Evolutionary conservation across 2,888 invertebrate genomes (phyloP), one percentile per base, ranked within the genome.

Genomic region (Gymnocheta viridis): DNA sequence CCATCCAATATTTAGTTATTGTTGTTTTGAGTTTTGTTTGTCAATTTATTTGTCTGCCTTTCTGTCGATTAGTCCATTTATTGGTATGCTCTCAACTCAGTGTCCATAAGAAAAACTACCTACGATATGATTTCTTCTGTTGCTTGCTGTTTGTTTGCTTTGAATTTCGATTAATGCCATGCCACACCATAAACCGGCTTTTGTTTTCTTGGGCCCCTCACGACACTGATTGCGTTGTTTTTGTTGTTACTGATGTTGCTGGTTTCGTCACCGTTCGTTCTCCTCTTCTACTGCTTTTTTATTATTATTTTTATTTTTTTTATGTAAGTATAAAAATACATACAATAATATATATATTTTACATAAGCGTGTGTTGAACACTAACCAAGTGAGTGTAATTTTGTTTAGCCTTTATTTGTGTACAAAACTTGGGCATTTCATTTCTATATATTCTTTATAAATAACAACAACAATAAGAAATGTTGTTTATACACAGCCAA

Each of bases 131-230:
- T 62, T 56, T 69, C 51, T 79, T 74, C 22, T 44, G 44, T 44
- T 5, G 44, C 32, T 44, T 5, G 44, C 32, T 77, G 64, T 83
- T 44, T 9, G 29, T 32, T 82, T 81, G 82, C 73, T 82, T 82
- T 77, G 58, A 82, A 85, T 85, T 83, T 84, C 83, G 86, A 81
- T 85, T 85, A 84, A 87, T 88, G 87, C 87, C 87, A 88, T 88
- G 87, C 87, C 87, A 88, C 87, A 87, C 87, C 87, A 82, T 62
- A 88, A 88, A 88, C 87, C 87, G 87, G 88, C 87, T 88, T 86
- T 82, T 73, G 78, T 78, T 32, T 32, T 47, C 54, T 80, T 72
- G 72, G 77, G 73, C 32, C 73, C 84, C 83, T 66, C 67, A 83
- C 83, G 64, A 76, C 76, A 70, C 69, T 76, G 79, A 60, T 80